Percentiles rank a stretch among this genome's conserved stretches.
Evolutionary conservation across 2,797 vertebrate species (phyloP).

Genomic region (Enoplosus armatus): DNA sequence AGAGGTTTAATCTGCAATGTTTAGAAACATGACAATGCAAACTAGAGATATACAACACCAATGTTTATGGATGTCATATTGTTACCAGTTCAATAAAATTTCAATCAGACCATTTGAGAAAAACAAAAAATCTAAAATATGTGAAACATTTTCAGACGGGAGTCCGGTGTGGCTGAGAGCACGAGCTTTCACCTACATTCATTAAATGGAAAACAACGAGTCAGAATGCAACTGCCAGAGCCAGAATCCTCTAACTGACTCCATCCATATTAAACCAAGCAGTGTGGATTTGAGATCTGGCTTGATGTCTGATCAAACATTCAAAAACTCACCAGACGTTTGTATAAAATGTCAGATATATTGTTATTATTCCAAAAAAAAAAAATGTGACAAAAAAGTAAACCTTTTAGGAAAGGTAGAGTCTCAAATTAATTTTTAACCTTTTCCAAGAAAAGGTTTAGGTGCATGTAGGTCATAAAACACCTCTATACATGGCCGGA

Average conservation of each 20-base stretch:
- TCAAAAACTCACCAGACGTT: neutral
- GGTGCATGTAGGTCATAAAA: conserved; percentile 15
- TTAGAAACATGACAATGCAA: neutral
- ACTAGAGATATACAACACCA: neutral
- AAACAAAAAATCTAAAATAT: conserved; percentile 6
- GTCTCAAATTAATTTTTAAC: conserved; percentile 41
- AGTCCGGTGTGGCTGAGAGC: conserved; percentile 1
- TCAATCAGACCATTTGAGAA: conserved; percentile 1
- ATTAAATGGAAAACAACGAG: conserved; percentile 9
- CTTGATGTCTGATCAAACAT: neutral
- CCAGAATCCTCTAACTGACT: neutral
- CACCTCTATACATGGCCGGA: neutral
- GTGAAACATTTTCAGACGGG: conserved; percentile 1
- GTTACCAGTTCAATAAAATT: neutral
- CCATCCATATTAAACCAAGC: conserved; percentile 1
- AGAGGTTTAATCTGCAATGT: neutral
- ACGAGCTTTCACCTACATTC: conserved; percentile 8
- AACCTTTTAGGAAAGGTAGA: neutral
- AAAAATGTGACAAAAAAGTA: neutral
- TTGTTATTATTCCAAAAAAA: neutral
- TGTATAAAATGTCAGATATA: conserved; percentile 6
- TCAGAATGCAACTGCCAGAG: neutral
- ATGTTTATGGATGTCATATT: neutral
- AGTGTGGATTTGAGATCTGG: neutral
- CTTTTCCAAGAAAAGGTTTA: conserved; percentile 46